Evolutionary conservation across 37 sponge, comb jelly and placozoan species (phyloP), one percentile per base, ranked within the genome.

Genomic region (Theonella swinhoei): DNA sequence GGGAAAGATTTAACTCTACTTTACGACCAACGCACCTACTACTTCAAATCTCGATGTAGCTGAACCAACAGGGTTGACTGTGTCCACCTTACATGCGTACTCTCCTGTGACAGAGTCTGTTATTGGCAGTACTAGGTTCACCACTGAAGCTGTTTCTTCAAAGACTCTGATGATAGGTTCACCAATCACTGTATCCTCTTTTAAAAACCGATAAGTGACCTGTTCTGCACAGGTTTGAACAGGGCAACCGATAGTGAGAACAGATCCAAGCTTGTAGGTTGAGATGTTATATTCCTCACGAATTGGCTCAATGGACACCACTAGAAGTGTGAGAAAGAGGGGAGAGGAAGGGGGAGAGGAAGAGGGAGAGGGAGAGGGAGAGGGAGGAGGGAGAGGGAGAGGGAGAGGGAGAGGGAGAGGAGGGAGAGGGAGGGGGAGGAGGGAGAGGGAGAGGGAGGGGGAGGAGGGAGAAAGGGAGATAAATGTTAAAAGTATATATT

Each of bases 31-130:
- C 25, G 7, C 25, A 72, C 73, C 73, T 37, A 35, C 39, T 24
- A 72, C 39, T 24, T 72, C 35, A 26, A 72, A 72, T 19, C 19
- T 19, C 43, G 36, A 42, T 24, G 39, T 38, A 11, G 35, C 43
- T 2, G 1, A 22, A 3, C 39, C 23, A 3, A 11, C 26, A 20
- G 73, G 42, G 40, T 38, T 72, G 1, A 23, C 25, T 14, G 73
- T 72, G 73, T 14, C 24, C 73, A 72, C 73, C 25, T 40, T 72
- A 35, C 73, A 72, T 1, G 73, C 42, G 43, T 72, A 72, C 40
- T 22, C 39, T 23, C 73, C 73, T 5, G 42, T 42, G 1, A 24
- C 39, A 1, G 36, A 5, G 11, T 41, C 24, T 4, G 9, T 7
- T 3, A 72, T n/a, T n/a, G 4, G 73, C 2, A 72, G 42, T 9